Base-by-base conservation (phyloP, 2,888 invertebrate species). In the Lysandra bellargus region DNA sequence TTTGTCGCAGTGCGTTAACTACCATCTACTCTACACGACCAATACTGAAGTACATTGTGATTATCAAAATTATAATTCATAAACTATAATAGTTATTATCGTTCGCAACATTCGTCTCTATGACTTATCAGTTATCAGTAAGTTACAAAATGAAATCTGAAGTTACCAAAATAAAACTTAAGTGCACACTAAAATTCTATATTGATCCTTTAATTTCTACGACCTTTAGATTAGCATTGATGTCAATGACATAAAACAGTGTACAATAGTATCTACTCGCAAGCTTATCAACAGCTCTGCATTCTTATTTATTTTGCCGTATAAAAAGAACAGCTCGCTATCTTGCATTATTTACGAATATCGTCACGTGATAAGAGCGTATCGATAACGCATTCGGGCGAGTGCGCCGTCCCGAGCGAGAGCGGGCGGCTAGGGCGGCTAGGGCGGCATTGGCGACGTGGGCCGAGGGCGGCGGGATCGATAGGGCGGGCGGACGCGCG, bases 401-500 rank as follows among this genome's bases (percentile, higher is more conserved):
- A 61, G 64, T 9, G 64, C 64, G 69, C 61, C 23, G 30, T 2
- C 9, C 61, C 23, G 23, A 64, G 9, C 61, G 61, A 23, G 23
- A 30, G 30, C 61, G 61, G 61, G 61, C 60, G 30, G 64, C 12
- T 53, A 49, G 49, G 53, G 17, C 53, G 17, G 44, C n/a, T 61
- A 9, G 61, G 64, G 30, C 64, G 64, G 64, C 69, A 30, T 12
- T 33, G 88, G 87, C 85, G 85, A 86, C 86, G 88, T 86, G 89
- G 89, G 89, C 88, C 90, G 89, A 88, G 89, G 88, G 88, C 87
- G 88, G 85, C 86, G 87, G 89, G 91, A 92, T 94, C 93, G 89
- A 92, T 94, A 92, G 74, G 74, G 89, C 89, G 88, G 87, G 88
- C 88, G 88, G 91, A 88, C 90, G 92, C 92, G 92, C 91, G 89